Evolutionary conservation across 2,113 vertebrate species (phyloP).

Genomic region (Notiomystis cincta): DNA sequence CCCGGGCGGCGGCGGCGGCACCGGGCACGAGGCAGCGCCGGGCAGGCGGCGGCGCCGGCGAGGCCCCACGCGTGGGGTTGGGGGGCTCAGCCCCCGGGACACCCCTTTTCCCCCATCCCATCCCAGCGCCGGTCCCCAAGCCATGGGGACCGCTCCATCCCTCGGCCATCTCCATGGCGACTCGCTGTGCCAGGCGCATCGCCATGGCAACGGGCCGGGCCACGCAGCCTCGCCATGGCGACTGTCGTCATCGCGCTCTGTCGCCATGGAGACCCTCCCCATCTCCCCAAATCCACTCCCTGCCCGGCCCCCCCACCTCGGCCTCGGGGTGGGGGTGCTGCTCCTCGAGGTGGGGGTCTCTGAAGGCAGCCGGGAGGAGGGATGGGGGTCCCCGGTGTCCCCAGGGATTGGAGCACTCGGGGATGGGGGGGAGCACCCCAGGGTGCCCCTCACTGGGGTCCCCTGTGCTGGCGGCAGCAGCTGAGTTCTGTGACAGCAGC

Average conservation of each 20-base stretch:
- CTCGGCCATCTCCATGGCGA: slow-evolving; percentile 66
- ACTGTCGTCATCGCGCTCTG: slow-evolving; percentile 57
- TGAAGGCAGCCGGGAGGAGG: accelerated
- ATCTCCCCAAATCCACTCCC: background rate
- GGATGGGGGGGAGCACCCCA: background rate
- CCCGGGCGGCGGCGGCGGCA: slow-evolving; percentile 35
- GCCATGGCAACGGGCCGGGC: slow-evolving; percentile 50
- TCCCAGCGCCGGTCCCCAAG: background rate
- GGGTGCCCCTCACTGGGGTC: background rate
- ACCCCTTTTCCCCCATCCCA: background rate
- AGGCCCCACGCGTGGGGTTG: accelerated
- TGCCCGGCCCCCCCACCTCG: background rate
- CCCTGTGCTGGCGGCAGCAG: accelerated
- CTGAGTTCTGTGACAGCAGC: accelerated
- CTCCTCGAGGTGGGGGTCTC: background rate
- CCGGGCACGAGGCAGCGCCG: background rate
- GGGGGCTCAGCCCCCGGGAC: background rate
- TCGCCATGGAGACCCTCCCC: slow-evolving; percentile 36
- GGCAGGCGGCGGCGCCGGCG: background rate
- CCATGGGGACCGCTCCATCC: slow-evolving; percentile 47
- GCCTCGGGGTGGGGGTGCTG: background rate
- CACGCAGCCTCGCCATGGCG: slow-evolving; percentile 51
- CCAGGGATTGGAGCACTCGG: background rate
- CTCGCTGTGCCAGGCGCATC: slow-evolving; percentile 48
- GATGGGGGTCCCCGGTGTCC: background rate